Base-by-base conservation (phyloP, 2,888 invertebrate genomes). In the Watsonalla cultraria region DNA sequence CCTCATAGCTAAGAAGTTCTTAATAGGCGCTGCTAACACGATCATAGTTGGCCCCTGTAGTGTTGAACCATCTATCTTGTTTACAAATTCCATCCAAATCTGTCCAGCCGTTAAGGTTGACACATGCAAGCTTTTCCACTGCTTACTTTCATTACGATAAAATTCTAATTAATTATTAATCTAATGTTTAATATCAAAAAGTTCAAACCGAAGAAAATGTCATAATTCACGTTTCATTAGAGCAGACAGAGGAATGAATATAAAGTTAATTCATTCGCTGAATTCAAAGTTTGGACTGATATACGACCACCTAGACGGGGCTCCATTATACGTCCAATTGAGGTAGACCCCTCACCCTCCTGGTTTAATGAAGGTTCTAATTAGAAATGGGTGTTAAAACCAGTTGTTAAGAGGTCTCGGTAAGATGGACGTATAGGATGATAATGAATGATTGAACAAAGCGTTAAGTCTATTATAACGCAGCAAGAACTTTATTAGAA, bases 371-470 rank as follows among this genome's bases (percentile, higher is more conserved):
- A 69, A 72, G 62, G 64, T 72, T 67, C 60, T 68, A 69, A 71
- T 71, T 60, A 69, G 67, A 68, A 74, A 78, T 73, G 72, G 74
- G 77, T 70, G 71, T 59, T 71, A 60, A 72, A 72, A 76, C 68
- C 66, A 75, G 77, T 70, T 74, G 66, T 55, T 69, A 78, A 69
- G 42, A 69, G 80, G 57, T 78, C 82, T 75, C 65, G 75, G 75
- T 82, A 78, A 61, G 61, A 69, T 82, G 84, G 86, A 68, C 70
- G 66, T 70, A 63, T 59, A 65, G 65, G 68, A 57, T 65, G 62
- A 70, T 86, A 85, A 89, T 90, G 82, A 90, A 89, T 90, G 85
- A 90, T 89, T 87, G 86, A 88, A 84, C 85, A 84, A 81, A 81
- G 81, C 82, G 86, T 80, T 89, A 89, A 89, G 86, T 88, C 83